Base-by-base conservation (phyloP, 1,140 invertebrate species). In the Akabosia matsudoensis region DNA sequence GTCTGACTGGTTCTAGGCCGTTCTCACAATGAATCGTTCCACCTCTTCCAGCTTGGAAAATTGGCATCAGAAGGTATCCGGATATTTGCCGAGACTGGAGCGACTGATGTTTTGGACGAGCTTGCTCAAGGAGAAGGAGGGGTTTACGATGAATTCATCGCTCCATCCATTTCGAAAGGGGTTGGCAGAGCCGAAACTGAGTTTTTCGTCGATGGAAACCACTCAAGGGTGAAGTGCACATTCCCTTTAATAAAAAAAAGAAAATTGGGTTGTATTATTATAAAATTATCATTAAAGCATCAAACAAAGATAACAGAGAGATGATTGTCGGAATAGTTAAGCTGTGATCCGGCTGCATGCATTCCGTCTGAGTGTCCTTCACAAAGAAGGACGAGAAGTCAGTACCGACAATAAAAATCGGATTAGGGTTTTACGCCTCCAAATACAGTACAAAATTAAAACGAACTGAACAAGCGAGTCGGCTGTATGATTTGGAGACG, bases 161-260 rank as follows among this genome's bases (percentile, higher is more conserved):
- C 92, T 14, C 91, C 93, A 0, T 87, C 92, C 0, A 89, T 96
- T 18, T 84, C 86, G 0, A 86, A 90, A 76, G 94, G 94, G 0
- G 90, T 91, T 56, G 94, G 94, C 0, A 86, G 89, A 56, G 92
- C 92, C 28, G 90, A 93, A 82, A 89, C 92, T 0, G 89, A 92
- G 82, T 92, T 96, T 83, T 94, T 95, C 83, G 90, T 94, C n/a
- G 94, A 96, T 84, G 92, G 93, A 74, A 94, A 93, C 85, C 93
- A 96, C 86, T 93, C 93, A 7, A 88, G 87, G 85, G 92, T 92
- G 85, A 87, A 85, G 37, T 45, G 7, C 18, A 45, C 37, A 45
- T 45, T 45, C 37, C 7, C 37, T 10, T 45, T 18, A 45, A 45
- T 18, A 45, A 10, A 45, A 45, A 45, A 45, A 10, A 18, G 7